Base-by-base conservation (phyloP, 2,797 vertebrate genomes). In the Linurgus olivaceus region DNA sequence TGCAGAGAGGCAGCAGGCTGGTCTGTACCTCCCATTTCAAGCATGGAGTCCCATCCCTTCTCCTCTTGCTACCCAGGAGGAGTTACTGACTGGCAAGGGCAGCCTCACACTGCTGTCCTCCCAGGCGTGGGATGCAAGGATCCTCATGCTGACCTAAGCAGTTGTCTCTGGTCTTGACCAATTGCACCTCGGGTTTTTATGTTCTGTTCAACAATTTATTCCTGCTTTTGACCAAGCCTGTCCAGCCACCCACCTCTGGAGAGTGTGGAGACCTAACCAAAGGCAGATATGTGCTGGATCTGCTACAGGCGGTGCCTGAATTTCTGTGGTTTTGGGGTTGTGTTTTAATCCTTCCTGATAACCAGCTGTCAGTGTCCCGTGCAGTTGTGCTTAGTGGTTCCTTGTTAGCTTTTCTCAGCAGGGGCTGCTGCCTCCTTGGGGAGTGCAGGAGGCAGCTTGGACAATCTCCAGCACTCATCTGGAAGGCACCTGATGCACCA, bases 341-440 rank as follows among this genome's bases (percentile, higher is more conserved):
- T 74, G 57, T 44, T 84, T 74, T 93, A 86, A 77, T 94, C 87
- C 58, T 91, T 90, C 79, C 75, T 86, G 79, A 20, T 50, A 80
- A 83, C 78, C 47, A 80, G 82, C 61, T 91, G 61, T 68, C 90
- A 72, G 85, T 67, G 79, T 81, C 61, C 65, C 59, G n/a, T 9
- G 23, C 57, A 17, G 65, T 37, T 91, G 35, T 44, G 57, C 28
- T 65, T 42, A 51, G 65, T 80, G 78, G 58, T 72, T 94, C 61
- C 72, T 78, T 65, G 47, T 94, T 90, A 78, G 35, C 50, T 91
- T 88, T 91, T 80, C 93, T 94, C 85, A 83, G 57, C 73, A 71
- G 71, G n/a, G 52, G 13, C 61, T 77, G 65, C 50, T 70, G n/a
- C 38, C 8, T 88, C 78, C 57, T 77, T 3, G 2, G 50, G 61